These are phyloP conservation scores for Martes flavigula DNA, from an alignment of 2,797 vertebrate species.

Conservation along the genomic window DNA sequence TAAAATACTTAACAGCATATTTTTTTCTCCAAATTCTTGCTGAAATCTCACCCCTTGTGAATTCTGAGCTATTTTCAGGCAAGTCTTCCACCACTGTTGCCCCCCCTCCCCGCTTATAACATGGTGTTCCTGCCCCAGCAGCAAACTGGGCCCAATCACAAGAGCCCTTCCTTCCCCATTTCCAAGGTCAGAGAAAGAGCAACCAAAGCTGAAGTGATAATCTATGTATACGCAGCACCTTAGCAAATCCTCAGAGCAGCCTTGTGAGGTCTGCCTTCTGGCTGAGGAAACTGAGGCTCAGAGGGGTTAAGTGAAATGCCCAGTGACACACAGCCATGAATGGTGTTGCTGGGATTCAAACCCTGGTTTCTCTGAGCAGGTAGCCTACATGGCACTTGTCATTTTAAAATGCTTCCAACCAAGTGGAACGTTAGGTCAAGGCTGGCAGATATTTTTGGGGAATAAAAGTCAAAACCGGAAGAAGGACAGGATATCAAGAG, in stretches of 20 bases:
- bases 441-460: neutral
- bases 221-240: neutral
- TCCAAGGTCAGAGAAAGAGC: neutral
- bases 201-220: neutral
- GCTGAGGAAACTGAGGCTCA: neutral
- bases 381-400: neutral
- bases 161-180: neutral
- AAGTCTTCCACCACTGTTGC: neutral
- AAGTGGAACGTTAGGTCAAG: neutral
- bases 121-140: neutral
- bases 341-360: neutral
- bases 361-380: neutral
- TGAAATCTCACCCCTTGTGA: conserved; percentile 11
- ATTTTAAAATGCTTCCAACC: neutral
- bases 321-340: neutral
- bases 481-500: neutral
- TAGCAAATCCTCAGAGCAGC: neutral
- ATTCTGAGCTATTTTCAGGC: conserved; percentile 11
- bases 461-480: conserved; percentile 25
- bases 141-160: neutral
- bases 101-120: neutral
- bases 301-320: neutral
- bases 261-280: neutral
- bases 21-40: conserved; percentile 52
- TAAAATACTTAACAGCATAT: neutral